Base-by-base conservation (phyloP, 2,797 vertebrate genomes). In the Orestias chungarensis region DNA sequence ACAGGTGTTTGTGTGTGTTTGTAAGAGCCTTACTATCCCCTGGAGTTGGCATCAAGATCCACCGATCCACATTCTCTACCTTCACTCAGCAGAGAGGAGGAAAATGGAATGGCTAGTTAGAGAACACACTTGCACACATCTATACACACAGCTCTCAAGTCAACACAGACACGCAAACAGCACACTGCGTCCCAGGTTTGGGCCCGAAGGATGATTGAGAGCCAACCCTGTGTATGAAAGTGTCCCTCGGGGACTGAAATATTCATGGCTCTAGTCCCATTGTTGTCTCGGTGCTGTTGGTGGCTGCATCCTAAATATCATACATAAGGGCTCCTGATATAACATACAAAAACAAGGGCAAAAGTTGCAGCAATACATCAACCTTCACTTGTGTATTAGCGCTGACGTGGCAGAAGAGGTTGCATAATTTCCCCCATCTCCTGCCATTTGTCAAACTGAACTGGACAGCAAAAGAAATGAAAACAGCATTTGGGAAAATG, bases 191-290 rank as follows among this genome's bases (percentile, higher is more conserved):
- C 88, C 81, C 82, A 86, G 76, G 87, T 86, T 88, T 86, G 74
- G 69, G 82, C 74, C 78, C 66, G 64, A 73, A 78, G 88, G 74
- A 86, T 84, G 90, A 89, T 83, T 86, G 90, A 90, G 87, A 79
- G 83, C 81, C 76, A 84, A 79, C 81, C 73, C 78, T 74, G 77
- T 74, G 81, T 88, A 78, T 81, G 73, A 83, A 77, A 76, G 79
- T 20, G 12, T 74, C 86, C 82, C 75, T 47, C 73, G 62, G 88
- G 81, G 68, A 83, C 75, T 86, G 70, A 88, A 86, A 86, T 91
- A 91, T 91, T 91, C 83, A 82, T 89, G 81, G 71, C 50, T 31
- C 44, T 74, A 40, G 70, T 73, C 77, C 83, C 88, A 87, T 88
- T 90, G 88, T 90, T 89, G 81, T 87, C 83, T 77, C 71, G 64